Percentiles rank a stretch among this genome's conserved stretches.
phyloP scores from a whole-genome alignment of 2,113 vertebrate genomes.

The Ellobius talpinus region DNA sequence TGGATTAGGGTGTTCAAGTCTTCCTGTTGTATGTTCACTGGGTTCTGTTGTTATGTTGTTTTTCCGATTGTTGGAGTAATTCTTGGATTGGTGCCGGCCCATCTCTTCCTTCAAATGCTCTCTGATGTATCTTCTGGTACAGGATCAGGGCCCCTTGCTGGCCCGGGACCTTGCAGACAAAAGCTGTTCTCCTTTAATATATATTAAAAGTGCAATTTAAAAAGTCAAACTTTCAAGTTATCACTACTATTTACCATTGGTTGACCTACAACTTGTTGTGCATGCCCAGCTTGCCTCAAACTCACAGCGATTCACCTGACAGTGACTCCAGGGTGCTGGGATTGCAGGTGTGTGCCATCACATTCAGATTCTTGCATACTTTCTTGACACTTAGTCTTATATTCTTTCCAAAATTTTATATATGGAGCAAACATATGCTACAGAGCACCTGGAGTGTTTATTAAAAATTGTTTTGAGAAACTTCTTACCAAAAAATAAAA shows the following conservation, averaged over 20 bases:
- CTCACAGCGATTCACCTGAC: not conserved
- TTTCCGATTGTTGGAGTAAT: too few relatives aligned
- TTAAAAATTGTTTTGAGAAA: slow-evolving; percentile 52
- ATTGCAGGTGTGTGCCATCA: not conserved
- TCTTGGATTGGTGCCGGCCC: too few relatives aligned
- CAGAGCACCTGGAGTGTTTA: slow-evolving; percentile 35
- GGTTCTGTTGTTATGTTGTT: too few relatives aligned
- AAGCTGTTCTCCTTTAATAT: too few relatives aligned
- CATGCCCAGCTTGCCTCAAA: not conserved
- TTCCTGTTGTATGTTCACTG: too few relatives aligned
- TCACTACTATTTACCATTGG: not conserved
- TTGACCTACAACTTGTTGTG: not conserved
- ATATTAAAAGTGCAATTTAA: too few relatives aligned
- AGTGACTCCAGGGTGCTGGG: too few relatives aligned
- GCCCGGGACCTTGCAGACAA: too few relatives aligned
- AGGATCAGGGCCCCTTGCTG: too few relatives aligned
- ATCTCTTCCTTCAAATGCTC: too few relatives aligned
- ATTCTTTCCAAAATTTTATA: not conserved
- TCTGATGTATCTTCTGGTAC: too few relatives aligned
- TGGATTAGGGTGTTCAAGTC: too few relatives aligned
- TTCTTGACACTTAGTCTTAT: slow-evolving; percentile 16
- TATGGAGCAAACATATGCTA: slow-evolving; percentile 34
- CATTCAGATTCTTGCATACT: not conserved
- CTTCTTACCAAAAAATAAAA: slow-evolving; percentile 39
- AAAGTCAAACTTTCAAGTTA: not conserved